Conservation (phyloP, 2,888 invertebrate genomes). For the Apamea crenata region DNA sequence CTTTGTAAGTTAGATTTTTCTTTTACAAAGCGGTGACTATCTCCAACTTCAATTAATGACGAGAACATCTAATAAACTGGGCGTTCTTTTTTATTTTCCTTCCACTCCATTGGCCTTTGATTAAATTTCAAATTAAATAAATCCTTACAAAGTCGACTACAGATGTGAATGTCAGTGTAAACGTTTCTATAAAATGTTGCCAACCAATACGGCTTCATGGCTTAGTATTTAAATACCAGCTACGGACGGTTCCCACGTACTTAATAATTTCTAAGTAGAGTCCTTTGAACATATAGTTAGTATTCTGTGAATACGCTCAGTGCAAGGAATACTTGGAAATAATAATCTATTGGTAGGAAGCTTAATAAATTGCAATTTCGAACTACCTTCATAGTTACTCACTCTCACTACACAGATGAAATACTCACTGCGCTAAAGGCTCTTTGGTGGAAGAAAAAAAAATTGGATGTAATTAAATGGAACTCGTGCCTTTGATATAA, state of each 20-base stretch:
- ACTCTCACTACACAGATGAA: not conserved
- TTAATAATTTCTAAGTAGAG: not conserved
- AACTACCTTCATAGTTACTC: not conserved
- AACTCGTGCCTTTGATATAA: not conserved
- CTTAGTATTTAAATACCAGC: not conserved
- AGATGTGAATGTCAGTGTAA: not conserved
- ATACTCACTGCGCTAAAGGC: not conserved
- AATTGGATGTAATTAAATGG: not conserved
- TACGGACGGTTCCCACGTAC: not conserved
- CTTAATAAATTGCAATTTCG: constrained; percentile 1
- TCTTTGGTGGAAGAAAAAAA: not conserved
- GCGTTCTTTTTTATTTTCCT: constrained; percentile 15
- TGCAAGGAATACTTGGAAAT: constrained; percentile 20
- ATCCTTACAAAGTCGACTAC: constrained; percentile 43
- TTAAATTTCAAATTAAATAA: constrained; percentile 49
- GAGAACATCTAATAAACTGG: constrained; percentile 17
- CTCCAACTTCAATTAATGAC: constrained; percentile 7
- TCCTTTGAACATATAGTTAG: not conserved
- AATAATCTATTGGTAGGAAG: not conserved
- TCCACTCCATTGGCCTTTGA: constrained; percentile 16
- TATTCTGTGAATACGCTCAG: not conserved
- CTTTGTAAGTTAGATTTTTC: not conserved
- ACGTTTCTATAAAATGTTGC: constrained; percentile 26
- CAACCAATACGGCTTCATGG: constrained; percentile 5
- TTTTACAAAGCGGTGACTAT: not conserved